Conservation (phyloP, 2,888 invertebrate genomes). For the Gibbula magus region DNA sequence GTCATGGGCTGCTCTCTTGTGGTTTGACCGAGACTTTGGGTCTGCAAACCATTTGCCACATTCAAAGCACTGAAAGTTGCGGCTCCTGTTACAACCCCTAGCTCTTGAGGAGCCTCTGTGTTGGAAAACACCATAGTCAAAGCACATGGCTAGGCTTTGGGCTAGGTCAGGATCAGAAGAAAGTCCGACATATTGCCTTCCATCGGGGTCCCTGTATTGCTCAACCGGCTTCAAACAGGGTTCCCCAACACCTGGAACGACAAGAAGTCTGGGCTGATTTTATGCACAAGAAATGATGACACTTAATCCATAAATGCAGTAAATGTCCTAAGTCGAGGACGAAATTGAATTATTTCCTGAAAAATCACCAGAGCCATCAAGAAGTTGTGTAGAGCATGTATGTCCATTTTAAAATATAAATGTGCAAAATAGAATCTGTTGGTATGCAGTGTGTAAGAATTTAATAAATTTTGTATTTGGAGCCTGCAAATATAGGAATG, state of each 20-base stretch:
- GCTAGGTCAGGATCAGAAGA: not conserved
- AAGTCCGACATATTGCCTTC: not conserved
- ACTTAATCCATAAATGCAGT: too few species aligned
- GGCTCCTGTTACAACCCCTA: not conserved
- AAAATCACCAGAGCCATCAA: too few species aligned
- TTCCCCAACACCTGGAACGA: not conserved
- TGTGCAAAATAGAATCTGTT: too few species aligned
- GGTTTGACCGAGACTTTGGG: not conserved
- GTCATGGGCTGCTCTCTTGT: not conserved
- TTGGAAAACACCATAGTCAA: not conserved
- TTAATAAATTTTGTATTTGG: too few species aligned
- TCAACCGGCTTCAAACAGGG: not conserved
- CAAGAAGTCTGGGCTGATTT: not conserved
- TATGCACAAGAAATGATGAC: not conserved
- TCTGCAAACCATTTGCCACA: not conserved
- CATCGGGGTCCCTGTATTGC: not conserved
- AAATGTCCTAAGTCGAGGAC: too few species aligned
- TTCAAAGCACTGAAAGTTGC: not conserved
- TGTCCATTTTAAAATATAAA: too few species aligned
- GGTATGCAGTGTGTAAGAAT: too few species aligned
- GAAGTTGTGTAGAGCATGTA: too few species aligned
- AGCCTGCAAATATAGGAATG: too few species aligned
- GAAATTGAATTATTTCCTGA: too few species aligned
- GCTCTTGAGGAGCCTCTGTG: not conserved
- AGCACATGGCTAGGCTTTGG: not conserved